Percentiles rank a stretch among this genome's conserved stretches.
These are phyloP conservation scores for Myiothlypis coronata DNA, from an alignment of 2,797 vertebrate genomes.

Conservation along the genomic window DNA sequence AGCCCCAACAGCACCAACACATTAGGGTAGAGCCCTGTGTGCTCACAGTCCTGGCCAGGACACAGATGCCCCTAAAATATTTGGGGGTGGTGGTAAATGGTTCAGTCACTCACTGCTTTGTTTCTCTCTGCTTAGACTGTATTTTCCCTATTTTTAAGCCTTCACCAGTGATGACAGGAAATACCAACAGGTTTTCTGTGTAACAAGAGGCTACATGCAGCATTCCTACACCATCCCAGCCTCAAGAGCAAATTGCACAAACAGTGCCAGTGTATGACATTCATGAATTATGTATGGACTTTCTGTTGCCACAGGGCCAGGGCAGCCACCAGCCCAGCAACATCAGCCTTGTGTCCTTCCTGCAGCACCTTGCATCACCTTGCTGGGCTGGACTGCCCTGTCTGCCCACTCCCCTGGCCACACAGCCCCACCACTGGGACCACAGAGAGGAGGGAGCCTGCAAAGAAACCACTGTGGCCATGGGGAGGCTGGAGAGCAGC, in stretches of 20 bases:
- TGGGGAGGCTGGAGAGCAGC: background rate
- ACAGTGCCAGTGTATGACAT: background rate
- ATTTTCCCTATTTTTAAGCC: background rate
- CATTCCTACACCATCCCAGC: background rate
- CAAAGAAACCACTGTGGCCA: background rate
- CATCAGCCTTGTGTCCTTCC: background rate
- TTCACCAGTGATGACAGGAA: background rate
- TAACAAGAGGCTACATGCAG: background rate
- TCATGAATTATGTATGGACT: background rate
- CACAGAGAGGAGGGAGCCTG: background rate
- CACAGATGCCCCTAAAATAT: background rate
- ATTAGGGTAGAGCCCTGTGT: rapidly evolving
- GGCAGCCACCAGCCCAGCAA: background rate
- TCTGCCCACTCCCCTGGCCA: background rate
- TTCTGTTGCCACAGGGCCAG: background rate
- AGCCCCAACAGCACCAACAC: background rate
- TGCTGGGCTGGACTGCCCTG: background rate
- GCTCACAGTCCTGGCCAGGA: background rate
- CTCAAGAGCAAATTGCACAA: background rate
- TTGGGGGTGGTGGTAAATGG: background rate
- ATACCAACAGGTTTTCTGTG: background rate
- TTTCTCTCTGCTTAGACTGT: background rate
- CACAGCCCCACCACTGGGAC: background rate
- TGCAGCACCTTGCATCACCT: background rate
- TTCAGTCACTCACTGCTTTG: background rate